These are phyloP conservation scores for Lasioglossum malachurum DNA, from an alignment of 2,888 invertebrate genomes.

Conservation along the genomic window DNA sequence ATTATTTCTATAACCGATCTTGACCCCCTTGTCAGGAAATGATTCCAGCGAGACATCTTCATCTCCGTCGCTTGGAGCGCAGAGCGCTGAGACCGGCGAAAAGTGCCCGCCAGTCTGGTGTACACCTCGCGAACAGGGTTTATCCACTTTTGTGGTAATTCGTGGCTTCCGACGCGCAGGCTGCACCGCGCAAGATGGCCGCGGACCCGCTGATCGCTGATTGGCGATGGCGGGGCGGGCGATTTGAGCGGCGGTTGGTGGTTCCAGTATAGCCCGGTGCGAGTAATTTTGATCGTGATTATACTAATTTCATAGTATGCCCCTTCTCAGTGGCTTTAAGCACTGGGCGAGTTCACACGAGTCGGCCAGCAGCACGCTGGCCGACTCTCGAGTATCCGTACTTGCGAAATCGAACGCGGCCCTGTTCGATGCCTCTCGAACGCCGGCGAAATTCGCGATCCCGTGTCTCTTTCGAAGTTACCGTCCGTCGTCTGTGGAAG, in stretches of 20 bases:
- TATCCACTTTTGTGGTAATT: slow-evolving; percentile 79
- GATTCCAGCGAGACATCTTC: not conserved
- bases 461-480: not conserved
- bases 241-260: slow-evolving; percentile 81
- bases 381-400: slow-evolving; percentile 60
- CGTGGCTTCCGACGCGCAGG: slow-evolving; percentile 72
- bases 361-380: slow-evolving; percentile 58
- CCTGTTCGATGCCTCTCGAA: slow-evolving; percentile 20
- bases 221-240: slow-evolving; percentile 77
- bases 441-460: slow-evolving; percentile 22
- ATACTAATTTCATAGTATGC: slow-evolving; percentile 80
- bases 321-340: slow-evolving; percentile 77
- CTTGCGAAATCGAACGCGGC: slow-evolving; percentile 60
- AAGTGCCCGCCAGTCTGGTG: slow-evolving; percentile 21
- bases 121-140: slow-evolving; percentile 64
- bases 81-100: not conserved
- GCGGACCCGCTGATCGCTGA: slow-evolving; percentile 68
- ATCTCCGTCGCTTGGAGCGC: not conserved
- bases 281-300: slow-evolving; percentile 82
- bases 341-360: slow-evolving; percentile 75
- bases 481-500: not conserved
- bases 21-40: not conserved
- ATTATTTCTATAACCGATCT: slow-evolving; percentile 19
- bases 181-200: slow-evolving; percentile 77
- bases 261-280: slow-evolving; percentile 74